Evolutionary conservation across 2,113 vertebrate genomes (phyloP).

Genomic region (Ceyx cyanopectus): DNA sequence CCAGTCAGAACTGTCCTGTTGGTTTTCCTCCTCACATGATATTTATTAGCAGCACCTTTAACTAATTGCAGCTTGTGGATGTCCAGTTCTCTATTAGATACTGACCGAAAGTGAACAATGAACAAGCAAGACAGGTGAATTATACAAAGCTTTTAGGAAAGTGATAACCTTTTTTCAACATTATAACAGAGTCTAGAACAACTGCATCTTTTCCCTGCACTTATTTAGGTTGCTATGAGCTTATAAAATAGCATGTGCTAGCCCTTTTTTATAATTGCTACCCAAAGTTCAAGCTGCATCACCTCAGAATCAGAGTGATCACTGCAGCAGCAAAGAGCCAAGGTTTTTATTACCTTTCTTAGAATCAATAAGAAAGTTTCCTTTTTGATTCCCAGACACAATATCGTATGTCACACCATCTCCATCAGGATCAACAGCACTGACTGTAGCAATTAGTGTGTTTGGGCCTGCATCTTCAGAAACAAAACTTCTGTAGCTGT

Average conservation of each 20-base stretch:
- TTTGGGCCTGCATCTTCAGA: slow-evolving; percentile 91
- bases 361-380: slow-evolving; percentile 89
- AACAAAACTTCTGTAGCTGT: slow-evolving; percentile 90
- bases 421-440: slow-evolving; percentile 89
- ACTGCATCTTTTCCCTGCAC: not conserved
- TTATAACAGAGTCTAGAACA: not conserved
- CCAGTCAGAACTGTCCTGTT: too few species aligned
- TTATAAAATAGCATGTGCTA: not conserved
- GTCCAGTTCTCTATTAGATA: not conserved
- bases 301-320: not conserved
- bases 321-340: not conserved
- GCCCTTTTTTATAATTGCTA: not conserved
- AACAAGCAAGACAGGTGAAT: not conserved
- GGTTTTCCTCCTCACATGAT: not conserved
- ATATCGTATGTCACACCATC: slow-evolving; percentile 87
- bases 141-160: not conserved
- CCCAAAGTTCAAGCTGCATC: not conserved
- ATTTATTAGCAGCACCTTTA: not conserved
- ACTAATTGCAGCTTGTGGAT: not conserved
- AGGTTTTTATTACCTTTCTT: slow-evolving; percentile 82
- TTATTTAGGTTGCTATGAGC: not conserved
- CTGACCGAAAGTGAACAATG: not conserved
- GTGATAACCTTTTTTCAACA: rapidly evolving
- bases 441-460: slow-evolving; percentile 86
- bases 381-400: slow-evolving; percentile 82